These are phyloP conservation scores for Neoaliturus tenellus DNA, from an alignment of 2,888 invertebrate genomes.

Conservation along the genomic window DNA sequence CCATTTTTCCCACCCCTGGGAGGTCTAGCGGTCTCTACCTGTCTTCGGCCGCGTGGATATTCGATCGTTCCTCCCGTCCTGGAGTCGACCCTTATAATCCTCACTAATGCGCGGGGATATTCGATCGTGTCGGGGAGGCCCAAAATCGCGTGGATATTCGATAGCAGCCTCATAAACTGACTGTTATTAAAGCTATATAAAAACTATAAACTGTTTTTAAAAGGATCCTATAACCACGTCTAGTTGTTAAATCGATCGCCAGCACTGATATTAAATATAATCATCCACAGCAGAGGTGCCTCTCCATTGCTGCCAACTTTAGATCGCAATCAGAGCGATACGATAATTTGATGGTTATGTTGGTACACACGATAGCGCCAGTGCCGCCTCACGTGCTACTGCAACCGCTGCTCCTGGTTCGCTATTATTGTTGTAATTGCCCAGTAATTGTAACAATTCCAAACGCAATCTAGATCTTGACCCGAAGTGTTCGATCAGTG, in stretches of 20 bases:
- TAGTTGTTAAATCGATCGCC: background rate
- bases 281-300: background rate
- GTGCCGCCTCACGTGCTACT: background rate
- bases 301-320: background rate
- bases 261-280: background rate
- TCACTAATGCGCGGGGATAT: too few species aligned
- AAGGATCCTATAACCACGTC: background rate
- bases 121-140: too few species aligned
- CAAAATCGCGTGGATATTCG: too few species aligned
- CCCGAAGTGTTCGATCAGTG: background rate
- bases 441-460: background rate
- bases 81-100: too few species aligned
- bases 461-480: background rate
- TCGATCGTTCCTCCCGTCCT: too few species aligned
- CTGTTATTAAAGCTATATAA: background rate
- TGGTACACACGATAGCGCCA: conserved; percentile 12
- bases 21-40: too few species aligned
- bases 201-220: conserved; percentile 15
- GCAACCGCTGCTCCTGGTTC: background rate
- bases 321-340: conserved; percentile 18
- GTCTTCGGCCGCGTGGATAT: too few species aligned
- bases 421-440: conserved; percentile 24
- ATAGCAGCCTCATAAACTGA: too few species aligned
- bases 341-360: conserved; percentile 27
- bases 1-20: too few species aligned